Evolutionary conservation across 2,113 vertebrate genomes (phyloP), one percentile per base, ranked within the genome.

Genomic region (Ivindomyrus marchei): DNA sequence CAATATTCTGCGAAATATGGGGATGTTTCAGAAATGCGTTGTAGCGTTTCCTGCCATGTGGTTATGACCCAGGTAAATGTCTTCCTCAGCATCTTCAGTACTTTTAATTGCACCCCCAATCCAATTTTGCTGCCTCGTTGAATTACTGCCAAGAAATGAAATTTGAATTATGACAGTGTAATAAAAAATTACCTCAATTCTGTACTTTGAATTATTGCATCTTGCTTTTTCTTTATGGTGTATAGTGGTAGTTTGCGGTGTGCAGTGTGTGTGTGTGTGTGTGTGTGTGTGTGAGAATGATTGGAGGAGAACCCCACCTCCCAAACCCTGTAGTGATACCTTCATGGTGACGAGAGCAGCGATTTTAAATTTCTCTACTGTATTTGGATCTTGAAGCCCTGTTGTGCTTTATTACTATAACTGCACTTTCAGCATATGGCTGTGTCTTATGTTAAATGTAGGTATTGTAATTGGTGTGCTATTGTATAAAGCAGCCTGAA

Each of bases 141-240:
- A 39, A n/a, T 66, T 45, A 47, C 27, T 88, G 53, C 27, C 13
- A 21, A 58, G 36, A 66, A 42, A 66, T 24, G 31, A 58, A 27
- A 45, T 53, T 50, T 83, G 36, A 89, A 39, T 19, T 70, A 50
- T 74, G 27, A 90, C 39, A 31, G 49, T 87, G 49, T 77, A 90
- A 90, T 90, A 90, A 90, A 90, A 47, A 45, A 77, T 83, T 52
- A 87, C 36, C 66, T 87, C 62, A 87, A 90, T 88, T 87, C 85
- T 90, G 85, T 88, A 88, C 85, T 56, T 90, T 87, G 56, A 86
- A 66, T 86, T 90, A 70, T 90, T 85, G 83, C 45, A 87, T 87
- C 85, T 70, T 88, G 45, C 58, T 19, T 88, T 87, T 90, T 90
- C 85, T 90, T 90, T 90, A 46, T 70, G 84, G 84, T 42, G 45